Evolutionary conservation across 2,888 invertebrate genomes (phyloP), one percentile per base, ranked within the genome.

Genomic region (Neocrepidodera transversa): DNA sequence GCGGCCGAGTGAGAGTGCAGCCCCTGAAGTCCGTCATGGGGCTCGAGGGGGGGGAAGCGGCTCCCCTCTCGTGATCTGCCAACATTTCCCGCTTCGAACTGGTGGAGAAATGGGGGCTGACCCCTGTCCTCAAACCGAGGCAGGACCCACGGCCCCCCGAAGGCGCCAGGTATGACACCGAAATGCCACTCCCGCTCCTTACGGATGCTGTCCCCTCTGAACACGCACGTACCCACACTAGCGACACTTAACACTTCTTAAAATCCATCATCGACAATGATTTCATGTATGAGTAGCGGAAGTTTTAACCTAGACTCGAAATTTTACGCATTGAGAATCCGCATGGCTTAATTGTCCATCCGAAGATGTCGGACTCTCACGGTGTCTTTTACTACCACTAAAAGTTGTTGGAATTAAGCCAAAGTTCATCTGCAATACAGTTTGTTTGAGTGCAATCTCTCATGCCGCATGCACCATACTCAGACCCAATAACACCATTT

Each of bases 1-100:
- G 78, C 76, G 76, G 76, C 76, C 73, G 76, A 74, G 78, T 76
- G 77, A 75, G 76, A 74, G 76, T 77, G 73, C 78, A 78, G 79
- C 80, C 80, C 80, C 79, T 77, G 75, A 76, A 79, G 76, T 79
- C 78, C 78, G 78, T 77, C 80, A 84, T 83, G 85, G 86, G 86
- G 84, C 82, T 82, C 69, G 70, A 83, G 83, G 82, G 84, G 82
- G 84, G 84, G 84, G 82, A 83, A 79, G 79, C 77, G 78, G 77
- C 81, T 82, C 82, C 83, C 84, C 83, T 84, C 83, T 83, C 84
- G 83, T 83, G 82, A 84, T 82, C 86, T 86, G 87, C 87, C 91
- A 92, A 90, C 91, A 94, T 94, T 95, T 93, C 94, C 89, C 93
- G 93, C 87, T 91, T 94, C 90, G 93, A 93, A 89, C 92, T 93